Evolutionary conservation across 1,140 invertebrate genomes (phyloP), one percentile per base, ranked within the genome.

Genomic region (Patella vulgata): DNA sequence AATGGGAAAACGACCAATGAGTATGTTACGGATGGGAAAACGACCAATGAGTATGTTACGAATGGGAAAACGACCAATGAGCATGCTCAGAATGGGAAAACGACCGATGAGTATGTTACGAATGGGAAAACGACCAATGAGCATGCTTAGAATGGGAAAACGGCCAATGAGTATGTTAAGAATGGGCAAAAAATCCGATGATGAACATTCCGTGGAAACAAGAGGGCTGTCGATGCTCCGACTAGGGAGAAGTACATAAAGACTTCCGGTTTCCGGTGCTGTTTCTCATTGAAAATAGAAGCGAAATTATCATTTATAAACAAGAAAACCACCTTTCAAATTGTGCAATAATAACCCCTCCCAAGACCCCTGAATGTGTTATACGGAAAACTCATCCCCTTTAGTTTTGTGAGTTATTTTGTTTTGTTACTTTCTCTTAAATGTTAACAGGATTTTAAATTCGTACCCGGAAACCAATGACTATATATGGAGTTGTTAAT

Each of bases 1-100:
- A 39, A 42, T 68, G 21, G 66, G 72, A 42, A 68, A 69, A 54
- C 36, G 68, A 51, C 56, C 54, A 33, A 62, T 74, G 65, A 51
- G 56, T 28, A 74, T 74, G 73, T 65, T 74, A 36, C 27, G 70
- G 19, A 50, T 75, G 17, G 74, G 68, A 36, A 74, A 74, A 56
- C 56, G 70, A 19, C 59, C 56, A 53, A 43, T 63, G 43, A 48
- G 46, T 30, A 63, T 63, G 47, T 46, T 63, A 11, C 25, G 54
- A 28, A 19, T 63, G n/a, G 61, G 60, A 43, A 58, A 30, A 43
- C 51, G 63, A 58, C 57, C 58, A 33, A 54, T 63, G 57, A 66
- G 48, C 43, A 71, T 63, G 59, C 47, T 70, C 21, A 42, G 60
- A 28, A 17, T 63, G 33, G 59, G 63, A 55, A 66, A 64, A 31